Evolutionary conservation across 2,113 vertebrate species (phyloP).

Genomic region (Sebastes fasciatus): DNA sequence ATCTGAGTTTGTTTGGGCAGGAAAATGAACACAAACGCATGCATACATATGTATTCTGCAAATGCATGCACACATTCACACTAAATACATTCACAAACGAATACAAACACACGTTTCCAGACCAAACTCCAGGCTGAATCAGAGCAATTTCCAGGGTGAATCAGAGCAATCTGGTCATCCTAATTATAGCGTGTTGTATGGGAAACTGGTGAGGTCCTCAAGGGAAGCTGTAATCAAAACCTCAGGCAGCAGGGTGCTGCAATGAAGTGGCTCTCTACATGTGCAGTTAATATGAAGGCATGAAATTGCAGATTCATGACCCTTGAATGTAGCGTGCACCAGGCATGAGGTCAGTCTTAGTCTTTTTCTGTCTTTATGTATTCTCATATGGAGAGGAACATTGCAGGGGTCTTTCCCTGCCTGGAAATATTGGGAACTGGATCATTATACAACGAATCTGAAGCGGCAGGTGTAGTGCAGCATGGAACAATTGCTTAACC

Average conservation of each 20-base stretch:
- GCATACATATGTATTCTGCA: neutral
- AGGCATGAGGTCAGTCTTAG: constrained; percentile 20
- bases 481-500: constrained; percentile 48
- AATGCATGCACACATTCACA: neutral
- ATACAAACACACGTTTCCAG: constrained; percentile 22
- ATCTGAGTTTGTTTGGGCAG: neutral
- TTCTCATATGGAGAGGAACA: constrained; percentile 1
- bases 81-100: constrained; percentile 6
- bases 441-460: constrained; percentile 43
- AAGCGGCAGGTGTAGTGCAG: constrained; percentile 52
- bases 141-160: constrained; percentile 43
- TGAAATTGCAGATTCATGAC: constrained; percentile 65
- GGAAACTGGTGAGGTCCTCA: constrained; percentile 35
- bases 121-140: constrained; percentile 31
- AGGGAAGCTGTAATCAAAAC: constrained; percentile 65
- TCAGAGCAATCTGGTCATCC: constrained; percentile 58
- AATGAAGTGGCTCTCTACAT: constrained; percentile 54
- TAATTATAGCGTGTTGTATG: constrained; percentile 59
- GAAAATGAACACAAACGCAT: neutral
- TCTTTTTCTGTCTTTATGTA: constrained; percentile 14
- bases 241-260: constrained; percentile 36
- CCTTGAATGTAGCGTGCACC: constrained; percentile 38
- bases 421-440: constrained; percentile 14
- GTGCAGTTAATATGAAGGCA: constrained; percentile 55
- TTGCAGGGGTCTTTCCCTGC: constrained; percentile 4